Evolutionary conservation across 2,888 invertebrate species (phyloP).

Genomic region (Pseudococcus jackbeardsleyi): DNA sequence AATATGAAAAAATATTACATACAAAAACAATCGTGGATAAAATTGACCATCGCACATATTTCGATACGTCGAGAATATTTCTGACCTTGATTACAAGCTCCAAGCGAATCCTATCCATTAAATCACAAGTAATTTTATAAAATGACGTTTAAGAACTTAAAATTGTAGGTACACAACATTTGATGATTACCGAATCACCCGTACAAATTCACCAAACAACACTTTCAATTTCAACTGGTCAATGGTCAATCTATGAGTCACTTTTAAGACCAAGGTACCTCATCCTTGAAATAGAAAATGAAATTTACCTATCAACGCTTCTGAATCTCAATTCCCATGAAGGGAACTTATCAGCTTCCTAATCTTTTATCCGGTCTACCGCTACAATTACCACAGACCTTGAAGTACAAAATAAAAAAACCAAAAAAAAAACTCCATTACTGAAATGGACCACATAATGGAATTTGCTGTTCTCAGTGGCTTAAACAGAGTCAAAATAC

Average conservation of each 20-base stretch:
- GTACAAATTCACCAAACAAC: neutral
- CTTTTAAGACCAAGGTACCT: neutral
- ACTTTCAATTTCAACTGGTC: neutral
- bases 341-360: neutral
- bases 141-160: neutral
- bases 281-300: neutral
- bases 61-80: neutral
- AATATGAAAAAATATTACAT: neutral
- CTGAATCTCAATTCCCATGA: slow-evolving; percentile 13
- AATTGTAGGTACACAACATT: neutral
- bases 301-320: neutral
- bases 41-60: neutral
- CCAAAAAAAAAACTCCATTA: neutral
- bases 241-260: neutral
- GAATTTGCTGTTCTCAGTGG: neutral
- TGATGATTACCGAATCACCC: neutral
- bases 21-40: neutral
- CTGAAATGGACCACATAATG: slow-evolving; percentile 4
- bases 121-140: neutral
- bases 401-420: neutral
- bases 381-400: slow-evolving; percentile 33
- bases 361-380: slow-evolving; percentile 30
- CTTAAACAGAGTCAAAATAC: neutral
- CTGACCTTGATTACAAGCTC: neutral
- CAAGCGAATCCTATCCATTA: neutral